phyloP scores from a whole-genome alignment of 2,888 invertebrate genomes.

The Drosophila austrosaltans region DNA sequence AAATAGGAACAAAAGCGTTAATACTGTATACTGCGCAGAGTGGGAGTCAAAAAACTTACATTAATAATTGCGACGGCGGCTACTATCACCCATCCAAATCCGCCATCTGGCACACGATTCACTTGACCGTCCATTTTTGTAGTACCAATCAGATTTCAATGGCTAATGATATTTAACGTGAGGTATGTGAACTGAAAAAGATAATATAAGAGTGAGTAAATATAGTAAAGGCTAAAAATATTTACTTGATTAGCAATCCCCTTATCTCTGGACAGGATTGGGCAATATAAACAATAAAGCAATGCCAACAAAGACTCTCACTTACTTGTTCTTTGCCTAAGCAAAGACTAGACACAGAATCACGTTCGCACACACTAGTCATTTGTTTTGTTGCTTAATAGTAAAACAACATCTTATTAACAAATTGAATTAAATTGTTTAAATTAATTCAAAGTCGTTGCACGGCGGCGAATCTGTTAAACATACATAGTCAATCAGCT shows the following conservation, averaged over 20 bases:
- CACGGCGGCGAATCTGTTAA: slow-evolving; percentile 1
- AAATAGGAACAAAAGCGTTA: background rate
- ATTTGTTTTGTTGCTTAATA: slow-evolving; percentile 16
- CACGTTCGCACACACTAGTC: background rate
- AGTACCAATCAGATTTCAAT: slow-evolving; percentile 1
- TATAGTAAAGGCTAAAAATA: slow-evolving; percentile 6
- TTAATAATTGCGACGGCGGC: slow-evolving; percentile 87
- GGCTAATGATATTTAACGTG: slow-evolving; percentile 5
- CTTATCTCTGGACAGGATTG: slow-evolving; percentile 11
- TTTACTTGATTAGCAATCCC: slow-evolving; percentile 8
- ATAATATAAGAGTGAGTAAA: background rate
- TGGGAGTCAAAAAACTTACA: slow-evolving; percentile 84
- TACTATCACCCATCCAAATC: slow-evolving; percentile 90
- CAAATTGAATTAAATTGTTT: slow-evolving; percentile 64
- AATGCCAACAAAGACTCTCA: background rate
- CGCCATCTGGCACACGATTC: slow-evolving; percentile 86
- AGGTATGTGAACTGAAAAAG: slow-evolving; percentile 21
- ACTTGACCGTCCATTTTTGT: slow-evolving; percentile 64
- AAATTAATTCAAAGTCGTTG: slow-evolving; percentile 55
- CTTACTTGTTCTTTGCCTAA: background rate
- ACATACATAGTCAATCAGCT: background rate
- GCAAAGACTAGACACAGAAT: slow-evolving; percentile 1
- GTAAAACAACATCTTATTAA: slow-evolving; percentile 31
- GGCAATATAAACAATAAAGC: background rate
- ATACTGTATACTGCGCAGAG: background rate